Base-by-base conservation (phyloP, 2,888 invertebrate species). In the Platerodrilus igneus region DNA sequence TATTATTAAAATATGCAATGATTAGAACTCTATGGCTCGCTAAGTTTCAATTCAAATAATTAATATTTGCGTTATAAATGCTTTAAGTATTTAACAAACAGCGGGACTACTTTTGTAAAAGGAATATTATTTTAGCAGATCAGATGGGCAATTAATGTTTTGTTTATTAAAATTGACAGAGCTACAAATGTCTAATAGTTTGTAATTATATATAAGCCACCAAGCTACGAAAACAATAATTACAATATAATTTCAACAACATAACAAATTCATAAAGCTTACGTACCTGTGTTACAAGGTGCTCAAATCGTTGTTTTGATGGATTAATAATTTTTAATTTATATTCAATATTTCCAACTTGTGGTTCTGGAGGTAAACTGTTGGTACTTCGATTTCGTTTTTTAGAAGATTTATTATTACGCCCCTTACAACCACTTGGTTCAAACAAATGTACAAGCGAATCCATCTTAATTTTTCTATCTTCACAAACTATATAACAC, bases 321-420 rank as follows among this genome's bases (percentile, higher is more conserved):
- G 95, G 91, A 66, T 87, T 88, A 4, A 96, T 86, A 38, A 99
- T 74, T 60, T 96, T 94, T 40, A 97, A 68, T 71, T 97, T 96
- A 68, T 96, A 96, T 69, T 96, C 96, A 17, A 96, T 82, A 66
- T 96, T 96, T 5, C 96, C 96, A 57, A 91, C 81, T 62, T 94
- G 86, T 0, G 93, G 90, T 64, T 94, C 93, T 0, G 93, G 93
- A 0, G 93, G 93, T 19, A 91, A 71, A 38, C 74, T 73, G 40
- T 74, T 64, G 43, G 73, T 72, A 53, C 71, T 42, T 59, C 62
- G 0, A 62, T 55, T n/a, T 64, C 63, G 6, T 69, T 64, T 64
- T 31, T 71, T 74, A n/a, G n/a, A n/a, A n/a, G n/a, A n/a, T 47
- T 74, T 72, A 34, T 69, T 70, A 51, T 72, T 72, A n/a, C 68